Evolutionary conservation across 2,797 vertebrate genomes (phyloP), one percentile per base, ranked within the genome.

Genomic region (Notoglanidium macrostoma): DNA sequence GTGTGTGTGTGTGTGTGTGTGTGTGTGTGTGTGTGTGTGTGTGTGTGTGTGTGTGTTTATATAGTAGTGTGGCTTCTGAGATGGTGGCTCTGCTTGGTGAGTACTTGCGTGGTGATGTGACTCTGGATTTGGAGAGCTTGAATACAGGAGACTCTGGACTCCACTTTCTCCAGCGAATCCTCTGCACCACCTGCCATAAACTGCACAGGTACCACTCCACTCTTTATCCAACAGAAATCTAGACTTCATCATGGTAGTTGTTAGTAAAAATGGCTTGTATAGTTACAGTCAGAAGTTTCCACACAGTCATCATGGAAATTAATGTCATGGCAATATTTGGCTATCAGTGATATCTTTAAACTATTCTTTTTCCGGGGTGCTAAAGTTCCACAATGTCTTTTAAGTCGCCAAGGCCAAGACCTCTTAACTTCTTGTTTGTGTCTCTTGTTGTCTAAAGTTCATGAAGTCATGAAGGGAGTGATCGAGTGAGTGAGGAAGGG

Each of bases 31-130:
- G 40, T 74, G 72, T 74, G 72, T 74, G 23, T 49, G 23, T 49
- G 72, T 49, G 72, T 74, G 23, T 49, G 46, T 76, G 12, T 76
- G 73, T 76, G 44, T 54, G 12, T 29, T 14, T 44, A 2, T 55
- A 44, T 40, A 74, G 61, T 90, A 96, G 95, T 87, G 89, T 93
- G 88, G 91, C 94, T 0, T 91, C 92, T 40, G 95, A 95, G 44
- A 91, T 96, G 91, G 92, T 95, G 76, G 88, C 90, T 83, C 91
- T 95, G 86, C 94, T 96, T 84, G 93, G 92, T 84, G 94, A 96
- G 91, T 96, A 96, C 92, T 92, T 96, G 91, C 94, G 93, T 91
- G 95, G 90, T 51, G 94, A 96, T 91, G 94, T 96, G 85, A 94
- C 93, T 84, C 92, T 95, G 14, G 96, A 96, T 92, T 93, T 97